Evolutionary conservation across 2,888 invertebrate species (phyloP), one percentile per base, ranked within the genome.

Genomic region (Ophion ventricosus): DNA sequence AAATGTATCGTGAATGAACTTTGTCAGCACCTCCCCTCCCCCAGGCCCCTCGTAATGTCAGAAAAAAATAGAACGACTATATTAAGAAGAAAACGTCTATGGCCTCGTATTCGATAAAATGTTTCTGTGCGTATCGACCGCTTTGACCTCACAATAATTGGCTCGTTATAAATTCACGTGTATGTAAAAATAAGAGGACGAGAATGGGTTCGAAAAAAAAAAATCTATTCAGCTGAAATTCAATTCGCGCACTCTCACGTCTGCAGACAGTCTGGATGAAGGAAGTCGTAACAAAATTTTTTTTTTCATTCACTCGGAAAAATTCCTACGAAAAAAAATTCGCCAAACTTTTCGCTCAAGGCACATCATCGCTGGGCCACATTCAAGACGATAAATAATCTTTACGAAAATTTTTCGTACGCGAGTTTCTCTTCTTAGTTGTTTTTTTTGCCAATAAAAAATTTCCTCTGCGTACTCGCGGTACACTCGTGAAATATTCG

Each of bases 1-100:
- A 61, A 67, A 69, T 66, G 67, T 26, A 74, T 74, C 61, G 59
- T 63, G 26, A 77, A 67, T 26, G 67, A 78, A 54, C 49, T 5
- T 63, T 54, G n/a, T n/a, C n/a, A n/a, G n/a, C n/a, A n/a, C n/a
- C n/a, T n/a, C 67, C 54, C 69, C 40, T 54, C 17, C 67, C 69
- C 17, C 63, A 74, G 56, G 74, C 61, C 26, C 54, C 79, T 63
- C 43, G 63, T 73, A 40, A 67, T 23, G 76, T 78, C 61, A 43
- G 69, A 78, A 63, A 82, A 82, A 72, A 78, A 69, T 69, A 61
- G 73, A 40, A 69, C 54, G 56, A 64, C 73, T 74, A 26, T 78
- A 73, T 63, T 67, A 63, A 78, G 73, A 61, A 23, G 29, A 29
- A 78, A 49, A 63, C 69, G 69, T 63, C 29, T 73, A 74, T 78